These are phyloP conservation scores for Theonella swinhoei DNA, from an alignment of 37 sponge, comb jelly and placozoan genomes.

Conservation along the genomic window DNA sequence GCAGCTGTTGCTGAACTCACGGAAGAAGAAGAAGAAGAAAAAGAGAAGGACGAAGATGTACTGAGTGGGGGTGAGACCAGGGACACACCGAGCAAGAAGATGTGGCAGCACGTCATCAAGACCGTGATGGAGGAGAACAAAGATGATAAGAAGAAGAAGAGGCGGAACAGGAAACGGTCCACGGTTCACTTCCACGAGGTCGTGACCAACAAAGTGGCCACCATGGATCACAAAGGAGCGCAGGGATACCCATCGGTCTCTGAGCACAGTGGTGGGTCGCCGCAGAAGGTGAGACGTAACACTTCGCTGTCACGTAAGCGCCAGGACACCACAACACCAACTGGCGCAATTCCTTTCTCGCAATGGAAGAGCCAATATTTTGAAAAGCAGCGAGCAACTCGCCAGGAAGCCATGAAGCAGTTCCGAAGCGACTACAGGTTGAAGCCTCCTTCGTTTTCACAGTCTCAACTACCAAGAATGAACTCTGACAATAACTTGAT, in stretches of 20 bases:
- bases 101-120: neutral
- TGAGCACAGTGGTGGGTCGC: neutral
- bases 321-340: neutral
- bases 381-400: neutral
- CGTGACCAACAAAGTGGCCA: neutral
- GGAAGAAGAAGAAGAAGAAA: neutral
- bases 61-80: neutral
- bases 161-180: neutral
- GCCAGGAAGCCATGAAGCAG: neutral
- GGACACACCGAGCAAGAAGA: neutral
- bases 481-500: neutral
- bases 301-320: neutral
- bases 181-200: neutral
- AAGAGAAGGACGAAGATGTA: neutral
- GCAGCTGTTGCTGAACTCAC: neutral
- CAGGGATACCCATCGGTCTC: neutral
- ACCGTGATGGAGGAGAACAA: neutral
- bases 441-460: neutral
- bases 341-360: neutral
- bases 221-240: neutral
- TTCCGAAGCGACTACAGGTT: neutral
- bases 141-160: neutral
- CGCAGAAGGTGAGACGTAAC: neutral
- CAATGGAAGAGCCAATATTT: neutral
- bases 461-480: neutral